Evolutionary conservation across 2,888 invertebrate genomes (phyloP), one percentile per base, ranked within the genome.

Genomic region (Calameuta idolon): DNA sequence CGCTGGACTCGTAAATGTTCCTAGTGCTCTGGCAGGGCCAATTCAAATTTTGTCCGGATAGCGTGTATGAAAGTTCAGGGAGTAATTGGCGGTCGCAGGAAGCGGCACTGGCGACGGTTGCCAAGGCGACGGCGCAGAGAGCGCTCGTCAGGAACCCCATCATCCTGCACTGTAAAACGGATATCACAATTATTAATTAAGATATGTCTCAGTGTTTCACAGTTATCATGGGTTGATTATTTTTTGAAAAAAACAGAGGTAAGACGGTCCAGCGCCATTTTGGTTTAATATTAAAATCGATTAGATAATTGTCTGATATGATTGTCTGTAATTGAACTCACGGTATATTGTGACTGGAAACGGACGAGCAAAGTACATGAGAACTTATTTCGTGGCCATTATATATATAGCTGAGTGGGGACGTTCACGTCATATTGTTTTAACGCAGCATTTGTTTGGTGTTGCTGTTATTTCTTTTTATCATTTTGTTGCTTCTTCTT

Each of bases 1-100:
- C 94, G 1, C 93, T 93, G 33, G 92, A 92, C 83, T 92, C 92
- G 89, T 93, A 94, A n/a, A 94, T 92, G 31, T 93, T 92, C 86
- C 92, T 93, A 23, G 94, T 93, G 73, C 93, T 91, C 30, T 91
- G 87, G 78, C 93, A 92, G 3, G 93, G 93, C 90, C 93, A 94
- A 74, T 92, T 91, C 9, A 90, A 37, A 55, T 84, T 87, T 5
- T 79, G 80, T 0, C 89, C 89, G 0, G 83, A 80, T 4, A 89
- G 40, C 0, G 34, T 69, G 71, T 87, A 81, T 12, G 89, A 86
- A 76, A 90, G 83, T 77, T 90, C 89, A 11, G 91, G 86, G 1
- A 91, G 80, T n/a, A 83, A 76, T 9, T 86, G 85, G 33, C 81
- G 82, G 33, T 89, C 89, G 80, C 87, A 87, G 12, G 78, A 76